Conservation (phyloP, 2,888 invertebrate species). For the Lasioglossum calceatum region DNA sequence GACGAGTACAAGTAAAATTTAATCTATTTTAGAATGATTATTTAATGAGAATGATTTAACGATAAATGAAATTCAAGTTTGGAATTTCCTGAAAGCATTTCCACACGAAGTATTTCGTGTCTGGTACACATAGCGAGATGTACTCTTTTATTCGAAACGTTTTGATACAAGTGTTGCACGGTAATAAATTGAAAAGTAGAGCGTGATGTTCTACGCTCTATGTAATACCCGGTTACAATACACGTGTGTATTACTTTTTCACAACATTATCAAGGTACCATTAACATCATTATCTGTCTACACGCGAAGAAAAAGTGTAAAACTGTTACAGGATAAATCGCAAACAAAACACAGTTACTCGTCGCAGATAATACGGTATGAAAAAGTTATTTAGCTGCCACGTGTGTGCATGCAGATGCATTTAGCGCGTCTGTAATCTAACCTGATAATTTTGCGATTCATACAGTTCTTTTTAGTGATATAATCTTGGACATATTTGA, state of each 20-base stretch:
- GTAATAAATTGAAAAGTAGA: slow-evolving; percentile 27
- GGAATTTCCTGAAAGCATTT: not conserved
- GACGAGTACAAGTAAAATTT: not conserved
- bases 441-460: not conserved
- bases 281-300: not conserved
- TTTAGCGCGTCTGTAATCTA: not conserved
- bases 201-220: not conserved
- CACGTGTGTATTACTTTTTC: slow-evolving; percentile 7
- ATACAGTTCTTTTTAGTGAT: not conserved
- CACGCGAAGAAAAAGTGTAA: not conserved
- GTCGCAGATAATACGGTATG: not conserved
- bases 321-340: not conserved
- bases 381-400: not conserved
- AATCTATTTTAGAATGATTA: not conserved
- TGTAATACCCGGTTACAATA: slow-evolving; percentile 33
- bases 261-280: not conserved
- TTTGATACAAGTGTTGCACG: not conserved
- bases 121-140: not conserved
- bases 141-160: not conserved
- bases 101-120: not conserved
- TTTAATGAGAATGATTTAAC: not conserved
- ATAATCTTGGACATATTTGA: not conserved
- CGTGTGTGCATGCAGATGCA: not conserved
- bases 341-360: not conserved
- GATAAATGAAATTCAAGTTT: not conserved